Percentiles rank a stretch among this genome's conserved stretches.
Evolutionary conservation across 2,113 vertebrate species (phyloP).

Genomic region (Rhynchopsitta pachyrhyncha): DNA sequence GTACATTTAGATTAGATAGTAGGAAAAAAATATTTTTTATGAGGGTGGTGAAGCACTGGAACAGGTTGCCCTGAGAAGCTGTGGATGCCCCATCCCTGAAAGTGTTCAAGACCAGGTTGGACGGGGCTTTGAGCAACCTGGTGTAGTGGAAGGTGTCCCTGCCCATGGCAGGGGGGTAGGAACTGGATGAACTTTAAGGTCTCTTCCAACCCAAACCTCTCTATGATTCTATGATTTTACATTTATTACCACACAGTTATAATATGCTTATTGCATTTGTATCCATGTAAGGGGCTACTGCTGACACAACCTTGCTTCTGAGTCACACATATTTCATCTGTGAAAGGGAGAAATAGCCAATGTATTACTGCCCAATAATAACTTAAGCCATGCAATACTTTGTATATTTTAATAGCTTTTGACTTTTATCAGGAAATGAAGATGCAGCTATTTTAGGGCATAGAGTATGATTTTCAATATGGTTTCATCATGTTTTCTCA

Average conservation of each 20-base stretch:
- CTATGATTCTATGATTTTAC: not conserved
- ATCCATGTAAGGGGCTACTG: not conserved
- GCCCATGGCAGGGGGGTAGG: not conserved
- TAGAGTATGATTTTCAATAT: not conserved
- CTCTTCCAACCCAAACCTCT: not conserved
- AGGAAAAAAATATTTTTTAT: not conserved
- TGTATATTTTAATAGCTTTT: not conserved
- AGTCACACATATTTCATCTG: not conserved
- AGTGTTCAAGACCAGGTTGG: not conserved
- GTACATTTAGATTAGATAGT: not conserved
- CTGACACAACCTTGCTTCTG: not conserved
- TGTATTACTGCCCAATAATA: not conserved
- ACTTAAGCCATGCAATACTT: not conserved
- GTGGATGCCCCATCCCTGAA: not conserved
- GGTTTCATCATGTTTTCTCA: not conserved
- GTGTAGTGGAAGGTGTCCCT: not conserved
- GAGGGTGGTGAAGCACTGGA: not conserved
- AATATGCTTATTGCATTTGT: not conserved
- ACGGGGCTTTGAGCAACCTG: not conserved
- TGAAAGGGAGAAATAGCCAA: not conserved
- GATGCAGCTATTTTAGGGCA: not conserved
- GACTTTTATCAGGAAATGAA: not conserved
- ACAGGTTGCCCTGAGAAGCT: not conserved
- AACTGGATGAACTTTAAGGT: not conserved
- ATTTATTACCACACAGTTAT: not conserved